Percentiles rank a stretch among this genome's conserved stretches.
phyloP scores from a whole-genome alignment of 2,888 invertebrate species.

The Seira sanloemensis region DNA sequence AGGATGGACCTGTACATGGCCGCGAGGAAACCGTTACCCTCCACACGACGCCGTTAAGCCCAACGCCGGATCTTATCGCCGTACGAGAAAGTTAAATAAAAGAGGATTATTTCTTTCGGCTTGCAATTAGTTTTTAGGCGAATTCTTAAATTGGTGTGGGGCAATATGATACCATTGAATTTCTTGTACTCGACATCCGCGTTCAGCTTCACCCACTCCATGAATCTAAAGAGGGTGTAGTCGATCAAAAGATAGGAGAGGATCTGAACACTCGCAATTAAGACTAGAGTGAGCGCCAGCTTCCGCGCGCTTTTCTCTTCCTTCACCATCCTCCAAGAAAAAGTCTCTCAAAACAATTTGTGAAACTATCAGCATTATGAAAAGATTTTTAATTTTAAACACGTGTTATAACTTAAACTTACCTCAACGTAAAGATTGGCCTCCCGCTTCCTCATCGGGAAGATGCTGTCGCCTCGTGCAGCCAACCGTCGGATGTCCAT shows the following conservation, averaged over 20 bases:
- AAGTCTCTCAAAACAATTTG: conserved; percentile 75
- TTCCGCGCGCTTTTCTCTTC: conserved; percentile 80
- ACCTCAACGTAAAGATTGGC: conserved; percentile 75
- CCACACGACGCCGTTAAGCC: conserved; percentile 78
- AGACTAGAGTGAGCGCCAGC: conserved; percentile 79
- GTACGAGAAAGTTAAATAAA: conserved; percentile 37
- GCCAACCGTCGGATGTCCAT: conserved; percentile 75
- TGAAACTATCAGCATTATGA: background rate
- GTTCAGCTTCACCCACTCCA: conserved; percentile 77
- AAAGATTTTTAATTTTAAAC: background rate
- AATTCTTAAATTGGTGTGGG: no score
- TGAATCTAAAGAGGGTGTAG: conserved; percentile 87
- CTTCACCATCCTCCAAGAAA: conserved; percentile 80
- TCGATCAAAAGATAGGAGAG: conserved; percentile 85
- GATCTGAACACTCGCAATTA: conserved; percentile 83
- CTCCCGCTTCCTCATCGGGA: conserved; percentile 76
- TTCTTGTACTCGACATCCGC: conserved; percentile 45
- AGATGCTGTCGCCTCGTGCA: conserved; percentile 74
- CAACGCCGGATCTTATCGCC: conserved; percentile 76
- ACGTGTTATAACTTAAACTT: background rate
- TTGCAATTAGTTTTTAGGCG: no score
- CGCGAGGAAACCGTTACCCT: conserved; percentile 82
- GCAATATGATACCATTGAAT: conserved; percentile 25
- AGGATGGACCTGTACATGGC: conserved; percentile 81
- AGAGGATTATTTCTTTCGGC: conserved; percentile 59